phyloP scores from a whole-genome alignment of 2,888 invertebrate genomes.

The Fragum fragum region DNA sequence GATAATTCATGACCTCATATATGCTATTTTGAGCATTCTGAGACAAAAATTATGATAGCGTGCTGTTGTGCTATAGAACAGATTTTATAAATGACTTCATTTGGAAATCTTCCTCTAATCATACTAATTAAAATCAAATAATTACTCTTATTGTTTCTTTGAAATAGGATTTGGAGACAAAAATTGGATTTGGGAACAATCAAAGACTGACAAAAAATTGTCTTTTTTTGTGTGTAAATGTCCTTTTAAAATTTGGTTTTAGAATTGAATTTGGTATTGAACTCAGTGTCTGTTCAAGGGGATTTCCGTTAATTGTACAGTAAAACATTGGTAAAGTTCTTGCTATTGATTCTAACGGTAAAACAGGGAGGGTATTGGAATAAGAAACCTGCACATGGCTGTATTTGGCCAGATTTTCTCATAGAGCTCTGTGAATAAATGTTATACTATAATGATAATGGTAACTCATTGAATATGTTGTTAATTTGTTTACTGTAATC shows the following conservation, averaged over 20 bases:
- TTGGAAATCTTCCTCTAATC: not conserved
- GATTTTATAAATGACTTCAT: constrained; percentile 2
- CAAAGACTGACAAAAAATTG: too few species aligned
- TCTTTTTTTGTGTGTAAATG: not conserved
- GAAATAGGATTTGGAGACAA: not conserved
- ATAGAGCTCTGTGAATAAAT: constrained; percentile 12
- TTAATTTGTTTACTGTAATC: too few species aligned
- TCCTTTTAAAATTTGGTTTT: constrained; percentile 9
- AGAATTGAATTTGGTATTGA: constrained; percentile 12
- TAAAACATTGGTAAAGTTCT: constrained; percentile 15
- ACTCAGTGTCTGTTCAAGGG: not conserved
- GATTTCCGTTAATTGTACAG: constrained; percentile 30
- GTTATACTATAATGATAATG: not conserved
- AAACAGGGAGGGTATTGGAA: constrained; percentile 24
- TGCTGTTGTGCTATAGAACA: not conserved
- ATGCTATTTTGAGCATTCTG: not conserved
- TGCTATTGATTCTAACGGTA: constrained; percentile 12
- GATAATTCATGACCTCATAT: not conserved
- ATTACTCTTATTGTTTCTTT: constrained; percentile 1
- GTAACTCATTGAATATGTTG: not conserved
- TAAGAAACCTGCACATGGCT: constrained; percentile 27
- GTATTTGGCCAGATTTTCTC: constrained; percentile 26
- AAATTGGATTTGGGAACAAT: not conserved
- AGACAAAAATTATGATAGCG: not conserved
- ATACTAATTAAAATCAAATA: not conserved